phyloP scores from a whole-genome alignment of 2,797 vertebrate species.

The Anguilla obscura region DNA sequence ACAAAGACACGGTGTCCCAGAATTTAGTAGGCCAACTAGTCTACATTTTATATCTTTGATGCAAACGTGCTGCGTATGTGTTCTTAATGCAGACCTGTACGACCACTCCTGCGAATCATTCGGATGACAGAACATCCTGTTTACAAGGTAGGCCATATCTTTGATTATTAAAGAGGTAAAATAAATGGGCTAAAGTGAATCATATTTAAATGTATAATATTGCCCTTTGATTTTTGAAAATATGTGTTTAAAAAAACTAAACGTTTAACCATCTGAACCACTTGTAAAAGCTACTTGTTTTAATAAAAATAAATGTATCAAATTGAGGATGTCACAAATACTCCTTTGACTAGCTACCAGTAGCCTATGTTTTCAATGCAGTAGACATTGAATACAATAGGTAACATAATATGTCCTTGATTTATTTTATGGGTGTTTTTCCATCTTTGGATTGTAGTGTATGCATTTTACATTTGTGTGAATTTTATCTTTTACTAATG shows the following conservation, averaged over 20 bases:
- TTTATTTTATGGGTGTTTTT: neutral
- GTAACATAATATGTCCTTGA: neutral
- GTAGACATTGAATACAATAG: neutral
- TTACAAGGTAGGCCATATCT: slow-evolving; percentile 11
- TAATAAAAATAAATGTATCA: neutral
- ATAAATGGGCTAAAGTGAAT: neutral
- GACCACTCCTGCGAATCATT: neutral
- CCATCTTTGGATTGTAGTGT: neutral
- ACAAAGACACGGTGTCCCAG: neutral
- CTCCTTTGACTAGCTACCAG: neutral
- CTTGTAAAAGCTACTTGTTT: neutral
- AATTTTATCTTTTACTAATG: neutral
- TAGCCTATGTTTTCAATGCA: neutral
- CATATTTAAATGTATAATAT: neutral
- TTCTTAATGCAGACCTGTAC: neutral
- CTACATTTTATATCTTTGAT: neutral
- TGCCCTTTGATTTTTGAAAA: neutral
- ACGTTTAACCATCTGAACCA: neutral
- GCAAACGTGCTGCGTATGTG: neutral
- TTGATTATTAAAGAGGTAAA: neutral
- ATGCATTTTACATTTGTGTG: neutral
- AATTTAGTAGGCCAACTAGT: neutral
- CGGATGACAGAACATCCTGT: slow-evolving; percentile 20
- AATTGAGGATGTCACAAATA: neutral
- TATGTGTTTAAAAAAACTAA: neutral